Evolutionary conservation across 2,797 vertebrate species (phyloP), one percentile per base, ranked within the genome.

Genomic region (Myiotriccus ornatus): DNA sequence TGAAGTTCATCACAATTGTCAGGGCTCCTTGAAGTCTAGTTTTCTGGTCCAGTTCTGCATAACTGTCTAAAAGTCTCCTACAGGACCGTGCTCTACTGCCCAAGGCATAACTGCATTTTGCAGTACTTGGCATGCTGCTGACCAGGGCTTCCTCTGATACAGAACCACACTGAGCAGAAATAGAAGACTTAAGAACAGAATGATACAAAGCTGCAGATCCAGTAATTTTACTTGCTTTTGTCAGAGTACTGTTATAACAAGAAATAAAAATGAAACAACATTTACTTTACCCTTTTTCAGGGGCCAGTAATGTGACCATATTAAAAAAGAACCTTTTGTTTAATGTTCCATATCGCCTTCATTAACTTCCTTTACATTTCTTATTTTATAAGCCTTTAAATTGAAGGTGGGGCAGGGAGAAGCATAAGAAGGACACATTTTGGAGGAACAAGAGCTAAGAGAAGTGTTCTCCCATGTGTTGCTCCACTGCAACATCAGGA

Each of bases 381-480:
- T 65, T 73, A 11, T 49, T 87, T 91, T 89, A 86, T 78, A 92
- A 65, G 67, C 37, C 39, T 76, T 89, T 88, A 92, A 91, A 82
- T 27, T 87, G 63, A 76, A 94, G 49, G 52, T 55, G 24, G n/a
- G 14, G 4, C 18, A 11, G 19, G 62, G 28, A 55, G 67, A 80
- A 75, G 25, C 12, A n/a, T 64, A 73, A 74, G 39, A 23, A 55
- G 30, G 12, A 30, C 24, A 53, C 6, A 20, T 60, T 88, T 89
- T 56, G 27, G 52, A 82, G 30, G 30, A 92, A 55, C n/a, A 93
- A 43, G 25, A 73, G 41, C 64, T 32, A 46, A 49, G 53, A 32
- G 60, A 84, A 65, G 3, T 64, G 83, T 74, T 53, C 17, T 90
- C 18, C 23, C 57, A 70, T 64, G 41, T 23, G 30, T 65, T 89